Percentiles rank a stretch among this genome's conserved stretches.
Evolutionary conservation across 1,140 invertebrate genomes (phyloP).

Genomic region (Lepidurus couesii): DNA sequence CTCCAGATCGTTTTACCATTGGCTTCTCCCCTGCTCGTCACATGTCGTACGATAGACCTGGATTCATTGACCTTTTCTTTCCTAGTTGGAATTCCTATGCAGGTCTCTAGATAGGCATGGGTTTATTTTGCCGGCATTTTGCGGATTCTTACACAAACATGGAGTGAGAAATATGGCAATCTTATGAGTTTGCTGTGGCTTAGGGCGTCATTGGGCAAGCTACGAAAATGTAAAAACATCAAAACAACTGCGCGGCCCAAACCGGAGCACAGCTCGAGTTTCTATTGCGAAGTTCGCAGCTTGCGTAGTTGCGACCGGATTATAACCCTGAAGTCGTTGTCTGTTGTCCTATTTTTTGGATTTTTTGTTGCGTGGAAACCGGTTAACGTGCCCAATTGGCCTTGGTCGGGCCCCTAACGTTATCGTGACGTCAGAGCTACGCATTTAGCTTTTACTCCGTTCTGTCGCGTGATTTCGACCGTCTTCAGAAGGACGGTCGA

Average conservation of each 20-base stretch:
- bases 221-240: no score
- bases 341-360: not conserved
- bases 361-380: not conserved
- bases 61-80: not conserved
- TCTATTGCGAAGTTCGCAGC: no score
- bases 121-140: not conserved
- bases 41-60: not conserved
- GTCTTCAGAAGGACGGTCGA: not conserved
- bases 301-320: no score
- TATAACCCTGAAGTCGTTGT: not conserved
- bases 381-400: not conserved
- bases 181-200: no score
- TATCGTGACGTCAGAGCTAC: not conserved
- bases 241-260: no score
- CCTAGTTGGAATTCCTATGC: not conserved
- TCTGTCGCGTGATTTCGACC: not conserved
- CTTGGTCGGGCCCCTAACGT: not conserved
- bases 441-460: constrained; percentile 8
- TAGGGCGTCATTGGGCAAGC: no score
- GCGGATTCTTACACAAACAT: not conserved
- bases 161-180: no score
- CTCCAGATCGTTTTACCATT: not conserved
- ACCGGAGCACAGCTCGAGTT: no score
- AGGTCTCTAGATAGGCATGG: not conserved
- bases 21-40: not conserved